These are phyloP conservation scores for Maniola hyperantus DNA, from an alignment of 2,888 invertebrate species.

Conservation along the genomic window DNA sequence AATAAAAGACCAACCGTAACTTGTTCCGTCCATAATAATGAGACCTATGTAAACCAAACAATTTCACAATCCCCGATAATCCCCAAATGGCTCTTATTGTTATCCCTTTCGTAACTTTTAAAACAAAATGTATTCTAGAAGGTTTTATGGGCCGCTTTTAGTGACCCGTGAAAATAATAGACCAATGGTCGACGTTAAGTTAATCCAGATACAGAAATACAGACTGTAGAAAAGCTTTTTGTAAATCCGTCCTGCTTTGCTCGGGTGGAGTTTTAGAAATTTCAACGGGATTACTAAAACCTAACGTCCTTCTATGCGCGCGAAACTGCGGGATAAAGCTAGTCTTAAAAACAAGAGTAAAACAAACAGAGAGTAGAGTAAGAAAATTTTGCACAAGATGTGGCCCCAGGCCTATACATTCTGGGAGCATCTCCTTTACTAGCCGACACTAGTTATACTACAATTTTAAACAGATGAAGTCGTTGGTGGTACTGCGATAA, in stretches of 20 bases:
- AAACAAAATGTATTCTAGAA: background rate
- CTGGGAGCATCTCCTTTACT: no score
- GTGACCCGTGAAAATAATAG: conserved; percentile 5
- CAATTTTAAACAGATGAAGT: no score
- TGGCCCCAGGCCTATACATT: no score
- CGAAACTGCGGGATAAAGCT: no score
- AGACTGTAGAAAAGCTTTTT: background rate
- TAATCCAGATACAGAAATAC: background rate
- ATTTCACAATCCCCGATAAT: background rate
- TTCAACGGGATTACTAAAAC: no score
- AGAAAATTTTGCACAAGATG: no score
- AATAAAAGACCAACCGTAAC: background rate
- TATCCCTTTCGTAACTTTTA: conserved; percentile 5
- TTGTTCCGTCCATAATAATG: background rate
- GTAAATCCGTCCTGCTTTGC: background rate
- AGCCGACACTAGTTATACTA: no score
- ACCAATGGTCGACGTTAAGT: background rate
- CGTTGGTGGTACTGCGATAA: conserved; percentile 1
- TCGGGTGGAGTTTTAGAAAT: no score
- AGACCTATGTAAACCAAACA: background rate
- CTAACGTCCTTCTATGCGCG: no score
- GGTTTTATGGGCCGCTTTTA: background rate
- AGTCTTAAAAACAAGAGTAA: no score
- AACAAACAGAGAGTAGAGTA: no score
- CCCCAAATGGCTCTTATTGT: background rate